Base-by-base conservation (phyloP, 2,888 invertebrate species). In the Parnassius glacialis region DNA sequence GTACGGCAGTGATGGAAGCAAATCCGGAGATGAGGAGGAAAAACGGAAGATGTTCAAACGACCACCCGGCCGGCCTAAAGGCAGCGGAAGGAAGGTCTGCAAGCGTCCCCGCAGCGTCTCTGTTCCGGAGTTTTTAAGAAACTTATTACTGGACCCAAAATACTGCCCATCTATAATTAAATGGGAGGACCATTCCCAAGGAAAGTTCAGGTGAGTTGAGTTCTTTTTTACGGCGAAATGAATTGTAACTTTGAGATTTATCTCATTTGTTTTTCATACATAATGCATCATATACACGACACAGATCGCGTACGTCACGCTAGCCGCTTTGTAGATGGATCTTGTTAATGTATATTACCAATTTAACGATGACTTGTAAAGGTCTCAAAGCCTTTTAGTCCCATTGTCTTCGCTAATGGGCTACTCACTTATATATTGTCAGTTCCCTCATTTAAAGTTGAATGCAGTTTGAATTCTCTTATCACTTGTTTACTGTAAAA, bases 101-200 rank as follows among this genome's bases (percentile, higher is more conserved):
- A 92, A 92, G 74, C 87, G 90, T 52, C 86, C 90, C 9, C 78
- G 87, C 66, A 92, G 90, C 79, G 91, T 92, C 3, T 92, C 92
- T 52, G 92, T 97, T 48, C 97, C 97, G 93, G 97, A 97, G 83
- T 97, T 97, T 83, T 94, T 97, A 71, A 92, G 96, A 68, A 96
- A 97, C 79, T 92, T 97, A 43, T 88, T 98, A 61, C 92, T 94
- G 65, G 94, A 96, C 78, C 93, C 94, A 3, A 90, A 93, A 65
- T 95, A 95, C 68, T 96, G 96, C 77, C 97, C 97, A 0, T 94
- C 94, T 57, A 93, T 97, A 68, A 97, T 97, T 73, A 95, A 95
- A 80, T 97, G 97, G 97, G 97, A 97, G 80, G 95, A 97, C 80
- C 94, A 95, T 74, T 93, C 94, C 43, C 94, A 95, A 70, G 97